A percentile compares a stretch with the other conserved stretches of the same genome.
phyloP scores from a whole-genome alignment of 2,797 vertebrate genomes.

The Alectoris magna region DNA sequence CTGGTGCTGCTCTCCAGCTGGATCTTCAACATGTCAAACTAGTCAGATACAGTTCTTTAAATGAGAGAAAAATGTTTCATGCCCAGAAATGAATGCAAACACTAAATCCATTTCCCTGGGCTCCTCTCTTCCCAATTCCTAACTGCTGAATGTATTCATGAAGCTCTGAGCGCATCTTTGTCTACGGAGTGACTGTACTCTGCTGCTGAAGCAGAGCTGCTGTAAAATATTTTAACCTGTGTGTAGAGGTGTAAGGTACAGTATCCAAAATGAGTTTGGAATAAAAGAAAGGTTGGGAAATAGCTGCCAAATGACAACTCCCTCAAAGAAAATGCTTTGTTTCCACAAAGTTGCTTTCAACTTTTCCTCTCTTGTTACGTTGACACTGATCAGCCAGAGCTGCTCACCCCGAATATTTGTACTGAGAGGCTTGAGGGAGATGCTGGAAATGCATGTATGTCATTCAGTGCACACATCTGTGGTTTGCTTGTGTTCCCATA shows the following conservation, averaged over 20 bases:
- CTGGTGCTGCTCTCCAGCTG: slow-evolving; percentile 68
- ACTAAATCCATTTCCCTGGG: slow-evolving; percentile 68
- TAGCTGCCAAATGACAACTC: neutral
- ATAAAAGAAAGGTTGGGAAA: neutral
- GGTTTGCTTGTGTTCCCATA: neutral
- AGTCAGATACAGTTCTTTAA: slow-evolving; percentile 72
- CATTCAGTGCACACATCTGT: neutral
- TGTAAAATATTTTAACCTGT: slow-evolving; percentile 56
- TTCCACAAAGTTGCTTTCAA: slow-evolving; percentile 4
- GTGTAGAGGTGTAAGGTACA: slow-evolving; percentile 10
- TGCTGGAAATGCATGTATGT: neutral
- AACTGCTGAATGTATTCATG: slow-evolving; percentile 76
- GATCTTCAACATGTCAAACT: slow-evolving; percentile 65
- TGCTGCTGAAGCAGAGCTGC: slow-evolving; percentile 44
- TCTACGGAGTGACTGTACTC: slow-evolving; percentile 32
- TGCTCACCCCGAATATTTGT: neutral
- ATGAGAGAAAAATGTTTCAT: slow-evolving; percentile 69
- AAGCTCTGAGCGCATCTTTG: slow-evolving; percentile 53
- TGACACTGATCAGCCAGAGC: neutral
- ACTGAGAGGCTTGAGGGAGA: neutral
- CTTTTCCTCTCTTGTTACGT: neutral
- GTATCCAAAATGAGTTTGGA: neutral
- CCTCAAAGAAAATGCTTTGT: neutral
- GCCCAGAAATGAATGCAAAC: slow-evolving; percentile 70
- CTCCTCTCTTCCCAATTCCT: slow-evolving; percentile 56